phyloP scores from a whole-genome alignment of 2,888 invertebrate genomes.

The Tolmerus cingulatus region DNA sequence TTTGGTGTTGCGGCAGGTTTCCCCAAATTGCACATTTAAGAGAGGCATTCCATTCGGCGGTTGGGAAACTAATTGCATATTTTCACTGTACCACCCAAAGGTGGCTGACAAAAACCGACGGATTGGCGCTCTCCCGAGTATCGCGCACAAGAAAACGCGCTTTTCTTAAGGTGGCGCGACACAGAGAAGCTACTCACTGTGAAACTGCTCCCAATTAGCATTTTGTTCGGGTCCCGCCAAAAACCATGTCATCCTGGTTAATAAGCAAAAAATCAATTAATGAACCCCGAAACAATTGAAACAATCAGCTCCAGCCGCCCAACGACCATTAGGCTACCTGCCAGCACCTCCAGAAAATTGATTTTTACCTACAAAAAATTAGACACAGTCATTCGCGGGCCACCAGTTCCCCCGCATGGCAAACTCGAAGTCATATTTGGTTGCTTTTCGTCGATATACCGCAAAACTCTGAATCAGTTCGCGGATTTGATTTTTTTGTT shows the following conservation, averaged over 20 bases:
- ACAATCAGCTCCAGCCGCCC: neutral
- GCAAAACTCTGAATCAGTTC: neutral
- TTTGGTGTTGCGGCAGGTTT: neutral
- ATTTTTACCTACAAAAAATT: conserved; percentile 1
- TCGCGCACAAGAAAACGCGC: neutral
- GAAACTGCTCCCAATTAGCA: conserved; percentile 19
- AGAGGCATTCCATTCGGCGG: neutral
- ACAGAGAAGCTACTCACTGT: neutral
- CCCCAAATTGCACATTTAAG: neutral
- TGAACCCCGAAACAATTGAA: conserved; percentile 6
- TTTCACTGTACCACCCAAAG: neutral
- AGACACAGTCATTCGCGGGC: neutral
- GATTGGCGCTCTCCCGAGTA: neutral
- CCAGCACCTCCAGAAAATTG: conserved; percentile 1
- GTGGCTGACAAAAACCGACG: neutral
- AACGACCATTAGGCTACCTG: conserved; percentile 9
- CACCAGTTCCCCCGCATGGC: neutral
- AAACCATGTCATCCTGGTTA: conserved; percentile 19
- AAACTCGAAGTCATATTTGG: neutral
- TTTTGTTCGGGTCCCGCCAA: neutral
- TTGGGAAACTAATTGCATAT: neutral
- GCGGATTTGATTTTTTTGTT: too few relatives aligned
- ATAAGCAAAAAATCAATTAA: conserved; percentile 35
- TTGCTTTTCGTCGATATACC: neutral
- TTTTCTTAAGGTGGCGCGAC: neutral